Conservation (phyloP, 2,113 vertebrate species). For the Struthio camelus region DNA sequence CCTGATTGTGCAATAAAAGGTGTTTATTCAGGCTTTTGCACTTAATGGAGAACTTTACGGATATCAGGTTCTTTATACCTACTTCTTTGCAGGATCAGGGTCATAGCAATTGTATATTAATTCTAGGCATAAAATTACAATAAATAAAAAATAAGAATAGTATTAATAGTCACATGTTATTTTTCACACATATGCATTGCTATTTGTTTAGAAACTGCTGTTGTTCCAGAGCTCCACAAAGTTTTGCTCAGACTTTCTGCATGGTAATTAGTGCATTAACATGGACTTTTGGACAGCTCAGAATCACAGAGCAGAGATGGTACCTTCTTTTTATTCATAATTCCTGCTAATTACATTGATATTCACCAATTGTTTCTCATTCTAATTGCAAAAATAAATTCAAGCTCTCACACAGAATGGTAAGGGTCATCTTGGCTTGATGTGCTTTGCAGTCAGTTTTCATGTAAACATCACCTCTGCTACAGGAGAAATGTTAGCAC, state of each 20-base stretch:
- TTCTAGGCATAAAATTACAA: background rate
- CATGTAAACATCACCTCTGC: fast-evolving
- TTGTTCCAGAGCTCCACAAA: background rate
- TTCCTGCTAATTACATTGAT: background rate
- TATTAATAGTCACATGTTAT: background rate
- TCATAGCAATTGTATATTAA: background rate
- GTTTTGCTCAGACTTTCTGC: background rate
- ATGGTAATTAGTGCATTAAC: background rate
- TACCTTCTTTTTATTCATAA: background rate
- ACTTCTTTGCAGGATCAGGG: background rate
- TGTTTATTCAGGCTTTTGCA: background rate
- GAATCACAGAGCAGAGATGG: background rate
- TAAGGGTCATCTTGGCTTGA: background rate
- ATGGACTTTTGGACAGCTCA: background rate
- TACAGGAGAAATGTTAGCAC: background rate
- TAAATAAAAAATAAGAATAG: background rate
- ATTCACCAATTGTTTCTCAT: background rate
- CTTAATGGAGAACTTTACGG: background rate
- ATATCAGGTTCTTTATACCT: background rate
- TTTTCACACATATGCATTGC: background rate
- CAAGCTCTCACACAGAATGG: background rate
- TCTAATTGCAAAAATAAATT: background rate
- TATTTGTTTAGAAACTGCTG: background rate
- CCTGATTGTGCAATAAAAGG: background rate
- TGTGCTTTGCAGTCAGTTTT: background rate